These are phyloP conservation scores for Xiphophorus hellerii DNA, from an alignment of 2,113 vertebrate genomes.

Conservation along the genomic window DNA sequence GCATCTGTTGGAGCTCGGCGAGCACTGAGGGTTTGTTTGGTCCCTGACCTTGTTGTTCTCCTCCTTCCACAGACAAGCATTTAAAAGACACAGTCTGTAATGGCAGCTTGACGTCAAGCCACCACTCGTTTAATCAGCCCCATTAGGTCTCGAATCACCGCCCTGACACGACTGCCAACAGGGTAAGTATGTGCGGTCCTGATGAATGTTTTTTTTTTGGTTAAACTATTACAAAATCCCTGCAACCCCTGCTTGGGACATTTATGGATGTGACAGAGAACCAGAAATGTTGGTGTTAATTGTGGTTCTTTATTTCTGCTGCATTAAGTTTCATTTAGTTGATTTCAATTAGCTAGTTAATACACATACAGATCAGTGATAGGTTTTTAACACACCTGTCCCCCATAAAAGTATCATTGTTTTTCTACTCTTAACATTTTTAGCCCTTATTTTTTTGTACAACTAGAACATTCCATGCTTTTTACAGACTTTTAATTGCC, in stretches of 20 bases:
- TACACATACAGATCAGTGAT: background rate
- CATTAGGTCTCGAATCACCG: background rate
- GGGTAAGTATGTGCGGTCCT: background rate
- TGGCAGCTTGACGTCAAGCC: slow-evolving; percentile 1
- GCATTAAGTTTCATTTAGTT: too few species aligned
- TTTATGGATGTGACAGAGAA: background rate
- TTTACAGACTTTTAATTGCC: too few species aligned
- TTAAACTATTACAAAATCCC: background rate
- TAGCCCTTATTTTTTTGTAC: too few species aligned
- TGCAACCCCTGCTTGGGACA: background rate
- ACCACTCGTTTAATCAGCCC: slow-evolving; percentile 17
- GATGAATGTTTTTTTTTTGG: background rate
- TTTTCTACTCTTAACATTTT: too few species aligned
- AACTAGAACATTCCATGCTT: too few species aligned
- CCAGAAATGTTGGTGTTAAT: background rate
- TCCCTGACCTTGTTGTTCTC: background rate
- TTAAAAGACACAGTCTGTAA: background rate
- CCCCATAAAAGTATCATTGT: too few species aligned
- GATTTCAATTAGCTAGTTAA: too few species aligned
- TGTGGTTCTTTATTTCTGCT: background rate
- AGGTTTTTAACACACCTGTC: too few species aligned
- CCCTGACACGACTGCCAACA: background rate
- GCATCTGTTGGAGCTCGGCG: background rate
- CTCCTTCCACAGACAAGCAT: slow-evolving; percentile 21
- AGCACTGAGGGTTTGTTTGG: background rate